Percentiles rank a stretch among this genome's conserved stretches.
Conservation (phyloP, 2,888 invertebrate species). For the Ennomos erosarius region DNA sequence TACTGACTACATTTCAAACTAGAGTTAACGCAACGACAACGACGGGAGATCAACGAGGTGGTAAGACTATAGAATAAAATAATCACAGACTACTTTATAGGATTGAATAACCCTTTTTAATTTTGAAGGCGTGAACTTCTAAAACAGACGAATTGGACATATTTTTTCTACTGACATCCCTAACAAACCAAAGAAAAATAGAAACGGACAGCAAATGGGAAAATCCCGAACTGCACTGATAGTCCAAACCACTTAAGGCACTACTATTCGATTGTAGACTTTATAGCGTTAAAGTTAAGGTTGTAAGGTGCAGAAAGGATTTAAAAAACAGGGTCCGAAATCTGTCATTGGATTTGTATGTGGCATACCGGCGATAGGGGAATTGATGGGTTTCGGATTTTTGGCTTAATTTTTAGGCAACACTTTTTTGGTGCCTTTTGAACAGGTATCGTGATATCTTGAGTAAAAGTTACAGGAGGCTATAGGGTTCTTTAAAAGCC, state of each 20-base stretch:
- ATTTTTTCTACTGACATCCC: constrained; percentile 30
- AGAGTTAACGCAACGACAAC: no score
- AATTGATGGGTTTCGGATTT: constrained; percentile 45
- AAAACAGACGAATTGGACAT: no score
- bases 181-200: constrained; percentile 42
- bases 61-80: no score
- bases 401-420: constrained; percentile 25
- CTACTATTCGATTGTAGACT: constrained; percentile 28
- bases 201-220: constrained; percentile 47
- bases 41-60: no score
- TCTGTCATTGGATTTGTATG: constrained; percentile 59
- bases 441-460: no score
- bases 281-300: constrained; percentile 32
- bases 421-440: constrained; percentile 11
- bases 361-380: constrained; percentile 47
- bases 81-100: no score
- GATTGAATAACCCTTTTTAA: no score
- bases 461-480: no score
- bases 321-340: constrained; percentile 47
- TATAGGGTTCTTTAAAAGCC: no score
- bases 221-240: constrained; percentile 53
- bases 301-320: constrained; percentile 24
- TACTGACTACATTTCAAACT: background rate
- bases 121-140: no score
- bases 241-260: constrained; percentile 29